Base-by-base conservation (phyloP, 2,113 vertebrate genomes). In the Microcebus griseorufus region DNA sequence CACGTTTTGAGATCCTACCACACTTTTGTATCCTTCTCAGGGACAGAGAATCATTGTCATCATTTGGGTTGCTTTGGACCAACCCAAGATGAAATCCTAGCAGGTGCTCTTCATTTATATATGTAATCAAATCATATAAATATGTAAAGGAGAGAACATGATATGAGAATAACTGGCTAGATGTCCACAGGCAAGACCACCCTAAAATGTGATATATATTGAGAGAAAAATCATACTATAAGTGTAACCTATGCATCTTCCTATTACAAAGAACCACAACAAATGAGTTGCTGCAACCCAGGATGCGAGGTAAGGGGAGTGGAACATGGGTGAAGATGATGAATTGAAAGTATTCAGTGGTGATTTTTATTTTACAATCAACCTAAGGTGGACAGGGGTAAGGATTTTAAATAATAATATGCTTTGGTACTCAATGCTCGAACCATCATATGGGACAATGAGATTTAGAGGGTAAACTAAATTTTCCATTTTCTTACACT, bases 361-460 rank as follows among this genome's bases (percentile, higher is more conserved):
- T 88, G 4, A 72, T 90, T 48, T 90, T 93, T 70, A 62, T 82
- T 91, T 89, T 51, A 53, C 37, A 67, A 58, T 79, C 78, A 93
- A 67, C 51, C 23, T n/a, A 72, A 80, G 29, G 6, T 62, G 22
- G 25, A 25, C 1, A 17, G 17, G 53, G 80, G 5, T 7, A 3
- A 3, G 3, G 10, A 64, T 70, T 90, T 93, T 65, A 80, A 53
- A 69, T 60, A 78, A 65, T 29, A 42, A 27, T 42, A 75, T 51
- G 9, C 42, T 89, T 81, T 37, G 22, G 8, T n/a, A n/a, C n/a
- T 88, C 82, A 79, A 90, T 89, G 75, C 17, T 79, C 85, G 73
- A 84, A 53, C 7, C 13, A n/a, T 18, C 65, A 22, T n/a, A 29
- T 39, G 11, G 42, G 37, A 80, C 85, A 10, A 60, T n/a, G n/a